phyloP scores from a whole-genome alignment of 2,113 vertebrate genomes.

The Cyanistes caeruleus region DNA sequence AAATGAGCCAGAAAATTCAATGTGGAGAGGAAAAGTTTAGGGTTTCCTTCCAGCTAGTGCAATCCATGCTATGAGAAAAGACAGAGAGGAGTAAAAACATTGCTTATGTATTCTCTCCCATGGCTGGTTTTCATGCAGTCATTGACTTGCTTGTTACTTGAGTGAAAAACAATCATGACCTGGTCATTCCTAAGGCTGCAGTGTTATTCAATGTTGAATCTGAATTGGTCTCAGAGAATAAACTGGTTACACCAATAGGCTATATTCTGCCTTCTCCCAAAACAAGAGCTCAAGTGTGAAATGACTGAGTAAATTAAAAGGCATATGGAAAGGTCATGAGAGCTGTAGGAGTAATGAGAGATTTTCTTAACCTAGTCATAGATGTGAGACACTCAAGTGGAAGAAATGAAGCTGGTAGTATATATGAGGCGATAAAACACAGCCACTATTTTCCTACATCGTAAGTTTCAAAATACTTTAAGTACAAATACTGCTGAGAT shows the following conservation, averaged over 20 bases:
- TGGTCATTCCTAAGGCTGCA: not conserved
- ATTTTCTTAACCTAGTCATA: constrained; percentile 50
- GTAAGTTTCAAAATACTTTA: constrained; percentile 5
- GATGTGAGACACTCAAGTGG: not conserved
- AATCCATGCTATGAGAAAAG: not conserved
- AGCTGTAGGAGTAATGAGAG: constrained; percentile 16
- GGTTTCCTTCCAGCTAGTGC: not conserved
- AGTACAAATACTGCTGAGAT: not conserved
- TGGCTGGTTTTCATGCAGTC: not conserved
- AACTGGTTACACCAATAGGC: not conserved
- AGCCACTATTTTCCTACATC: not conserved
- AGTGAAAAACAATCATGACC: not conserved
- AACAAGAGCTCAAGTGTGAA: constrained; percentile 46
- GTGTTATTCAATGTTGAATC: not conserved
- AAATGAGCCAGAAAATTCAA: not conserved
- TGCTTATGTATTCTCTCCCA: not conserved
- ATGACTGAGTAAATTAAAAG: constrained; percentile 55
- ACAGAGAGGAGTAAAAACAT: not conserved
- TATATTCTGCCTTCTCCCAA: not conserved
- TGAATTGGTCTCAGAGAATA: not conserved
- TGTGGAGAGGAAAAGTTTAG: not conserved
- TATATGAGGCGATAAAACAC: not conserved
- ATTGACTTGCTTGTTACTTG: not conserved
- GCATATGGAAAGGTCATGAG: constrained; percentile 48
- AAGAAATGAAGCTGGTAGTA: constrained; percentile 6